phyloP scores from a whole-genome alignment of 2,797 vertebrate species.

The Caiman crocodilus region DNA sequence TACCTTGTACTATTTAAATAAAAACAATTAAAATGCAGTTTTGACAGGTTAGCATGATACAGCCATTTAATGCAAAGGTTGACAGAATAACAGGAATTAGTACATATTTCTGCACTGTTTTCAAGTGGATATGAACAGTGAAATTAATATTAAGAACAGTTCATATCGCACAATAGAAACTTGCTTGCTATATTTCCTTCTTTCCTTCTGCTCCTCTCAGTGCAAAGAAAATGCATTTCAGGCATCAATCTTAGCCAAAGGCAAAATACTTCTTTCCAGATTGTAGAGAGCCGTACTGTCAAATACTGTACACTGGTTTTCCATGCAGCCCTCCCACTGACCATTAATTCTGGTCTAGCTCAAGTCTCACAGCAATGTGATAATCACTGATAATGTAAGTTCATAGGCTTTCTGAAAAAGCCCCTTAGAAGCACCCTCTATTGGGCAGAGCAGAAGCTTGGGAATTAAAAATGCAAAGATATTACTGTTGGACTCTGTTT shows the following conservation, averaged over 20 bases:
- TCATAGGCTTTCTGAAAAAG: not conserved
- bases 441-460: not conserved
- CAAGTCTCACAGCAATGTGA: not conserved
- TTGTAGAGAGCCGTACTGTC: not conserved
- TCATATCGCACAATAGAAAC: not conserved
- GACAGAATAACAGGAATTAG: not conserved
- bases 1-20: not conserved
- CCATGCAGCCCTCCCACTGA: not conserved
- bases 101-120: not conserved
- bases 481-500: not conserved
- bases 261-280: not conserved
- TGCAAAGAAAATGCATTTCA: not conserved
- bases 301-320: not conserved
- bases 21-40: not conserved
- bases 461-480: not conserved
- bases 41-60: not conserved
- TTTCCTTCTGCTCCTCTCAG: not conserved
- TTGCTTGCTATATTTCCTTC: rapidly evolving
- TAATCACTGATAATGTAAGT: not conserved
- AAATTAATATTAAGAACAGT: not conserved
- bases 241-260: not conserved
- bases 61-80: not conserved
- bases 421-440: not conserved
- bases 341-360: not conserved
- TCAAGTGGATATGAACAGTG: rapidly evolving